These are phyloP conservation scores for Bugula neritina DNA, from an alignment of 2,888 invertebrate genomes.

Conservation along the genomic window DNA sequence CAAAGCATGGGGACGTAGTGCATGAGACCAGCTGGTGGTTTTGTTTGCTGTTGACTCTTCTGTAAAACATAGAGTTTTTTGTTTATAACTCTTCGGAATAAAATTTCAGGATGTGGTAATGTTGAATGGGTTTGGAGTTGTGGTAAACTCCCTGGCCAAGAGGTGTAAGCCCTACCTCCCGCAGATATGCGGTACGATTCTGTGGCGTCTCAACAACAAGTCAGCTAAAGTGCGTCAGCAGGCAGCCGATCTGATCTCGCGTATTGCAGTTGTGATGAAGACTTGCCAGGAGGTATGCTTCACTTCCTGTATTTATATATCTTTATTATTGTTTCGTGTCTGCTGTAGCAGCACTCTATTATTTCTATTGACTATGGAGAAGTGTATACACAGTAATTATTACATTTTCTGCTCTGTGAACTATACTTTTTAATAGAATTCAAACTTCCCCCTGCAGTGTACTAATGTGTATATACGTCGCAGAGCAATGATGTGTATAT, in stretches of 20 bases:
- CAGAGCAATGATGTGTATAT: no score
- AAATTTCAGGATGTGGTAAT: conserved; percentile 93
- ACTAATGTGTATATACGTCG: no score
- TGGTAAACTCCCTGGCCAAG: conserved; percentile 93
- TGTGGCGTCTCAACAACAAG: conserved; percentile 99
- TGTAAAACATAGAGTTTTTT: neutral
- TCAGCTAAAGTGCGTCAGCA: conserved; percentile 97
- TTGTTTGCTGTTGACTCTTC: neutral
- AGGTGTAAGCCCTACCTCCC: conserved; percentile 96
- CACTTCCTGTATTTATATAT: neutral
- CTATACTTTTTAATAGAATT: no score
- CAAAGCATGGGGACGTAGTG: no score
- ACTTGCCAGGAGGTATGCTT: conserved; percentile 82
- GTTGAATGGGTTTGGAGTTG: conserved; percentile 98
- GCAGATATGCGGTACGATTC: conserved; percentile 98
- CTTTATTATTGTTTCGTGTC: no score
- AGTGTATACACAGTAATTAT: no score
- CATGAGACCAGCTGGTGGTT: neutral
- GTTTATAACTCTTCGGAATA: no score
- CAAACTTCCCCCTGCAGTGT: no score
- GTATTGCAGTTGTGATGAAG: conserved; percentile 97
- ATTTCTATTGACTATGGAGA: no score
- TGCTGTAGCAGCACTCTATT: no score
- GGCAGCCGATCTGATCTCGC: conserved; percentile 95
- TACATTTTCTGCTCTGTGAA: no score